Evolutionary conservation across 2,888 invertebrate species (phyloP).

Genomic region (Imbricaverruca yamaguchii): DNA sequence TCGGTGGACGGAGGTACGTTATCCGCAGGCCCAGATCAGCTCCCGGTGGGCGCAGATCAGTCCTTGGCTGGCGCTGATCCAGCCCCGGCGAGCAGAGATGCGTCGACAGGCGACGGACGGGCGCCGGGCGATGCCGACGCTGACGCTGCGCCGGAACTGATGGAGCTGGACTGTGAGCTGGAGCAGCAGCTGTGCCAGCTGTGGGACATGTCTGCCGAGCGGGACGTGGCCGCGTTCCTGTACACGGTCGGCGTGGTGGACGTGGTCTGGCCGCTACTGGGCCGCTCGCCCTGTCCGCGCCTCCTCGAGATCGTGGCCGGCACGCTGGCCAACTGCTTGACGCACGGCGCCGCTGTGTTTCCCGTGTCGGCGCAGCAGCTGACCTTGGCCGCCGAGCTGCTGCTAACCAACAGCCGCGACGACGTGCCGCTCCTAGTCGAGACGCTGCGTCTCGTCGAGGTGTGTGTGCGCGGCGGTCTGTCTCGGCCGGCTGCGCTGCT

Average conservation of each 20-base stretch:
- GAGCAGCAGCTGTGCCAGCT: conserved; percentile 17
- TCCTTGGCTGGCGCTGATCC: too few relatives aligned
- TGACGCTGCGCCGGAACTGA: not conserved
- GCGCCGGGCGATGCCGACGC: not conserved
- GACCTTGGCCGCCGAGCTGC: not conserved
- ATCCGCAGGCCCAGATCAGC: too few relatives aligned
- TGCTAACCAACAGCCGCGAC: not conserved
- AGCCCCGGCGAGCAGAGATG: too few relatives aligned
- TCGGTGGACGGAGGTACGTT: too few relatives aligned
- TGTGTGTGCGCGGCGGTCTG: not conserved
- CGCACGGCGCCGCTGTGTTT: not conserved
- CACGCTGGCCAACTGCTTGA: not conserved
- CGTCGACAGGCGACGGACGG: too few relatives aligned
- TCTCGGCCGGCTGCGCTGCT: not conserved
- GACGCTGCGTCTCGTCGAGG: not conserved
- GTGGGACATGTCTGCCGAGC: conserved; percentile 13
- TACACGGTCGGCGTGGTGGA: not conserved
- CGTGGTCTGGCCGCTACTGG: conserved; percentile 8
- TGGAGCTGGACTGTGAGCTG: conserved; percentile 9
- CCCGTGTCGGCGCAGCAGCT: not conserved
- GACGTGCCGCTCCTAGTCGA: not conserved
- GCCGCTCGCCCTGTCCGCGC: conserved; percentile 4
- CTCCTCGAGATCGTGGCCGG: conserved; percentile 5
- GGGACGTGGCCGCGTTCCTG: not conserved
- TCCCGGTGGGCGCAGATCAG: too few relatives aligned